Evolutionary conservation across 2,797 vertebrate genomes (phyloP).

Genomic region (Corythornis leucogaster): DNA sequence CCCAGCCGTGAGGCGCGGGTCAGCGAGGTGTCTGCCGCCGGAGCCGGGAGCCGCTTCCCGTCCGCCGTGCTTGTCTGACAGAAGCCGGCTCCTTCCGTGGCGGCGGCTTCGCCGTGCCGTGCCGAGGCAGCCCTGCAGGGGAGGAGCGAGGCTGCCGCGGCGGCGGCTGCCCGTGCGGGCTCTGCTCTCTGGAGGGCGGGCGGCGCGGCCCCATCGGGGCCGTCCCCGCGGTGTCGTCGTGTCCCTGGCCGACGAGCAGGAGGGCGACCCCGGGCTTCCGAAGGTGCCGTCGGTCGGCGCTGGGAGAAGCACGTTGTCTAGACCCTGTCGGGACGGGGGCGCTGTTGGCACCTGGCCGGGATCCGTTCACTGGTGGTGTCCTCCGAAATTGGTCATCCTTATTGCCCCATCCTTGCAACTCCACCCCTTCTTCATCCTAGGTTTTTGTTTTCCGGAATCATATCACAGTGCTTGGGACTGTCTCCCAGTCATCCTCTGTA

Average conservation of each 20-base stretch:
- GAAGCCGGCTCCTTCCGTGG: background rate
- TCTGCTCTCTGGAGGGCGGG: background rate
- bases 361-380: background rate
- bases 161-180: background rate
- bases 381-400: background rate
- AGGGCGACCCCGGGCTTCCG: background rate
- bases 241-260: background rate
- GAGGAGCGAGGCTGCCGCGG: background rate
- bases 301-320: rapidly evolving
- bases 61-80: background rate
- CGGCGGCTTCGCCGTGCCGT: background rate
- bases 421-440: background rate
- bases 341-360: background rate
- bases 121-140: background rate
- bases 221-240: background rate
- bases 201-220: too few relatives aligned
- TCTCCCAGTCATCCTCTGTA: background rate
- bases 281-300: background rate
- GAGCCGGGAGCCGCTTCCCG: background rate
- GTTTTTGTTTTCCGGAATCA: background rate
- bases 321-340: rapidly evolving
- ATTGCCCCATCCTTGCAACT: background rate
- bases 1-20: background rate
- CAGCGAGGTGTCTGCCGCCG: background rate
- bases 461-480: background rate